These are phyloP conservation scores for Tretioscincus oriximinensis DNA, from an alignment of 2,113 vertebrate genomes.

Conservation along the genomic window DNA sequence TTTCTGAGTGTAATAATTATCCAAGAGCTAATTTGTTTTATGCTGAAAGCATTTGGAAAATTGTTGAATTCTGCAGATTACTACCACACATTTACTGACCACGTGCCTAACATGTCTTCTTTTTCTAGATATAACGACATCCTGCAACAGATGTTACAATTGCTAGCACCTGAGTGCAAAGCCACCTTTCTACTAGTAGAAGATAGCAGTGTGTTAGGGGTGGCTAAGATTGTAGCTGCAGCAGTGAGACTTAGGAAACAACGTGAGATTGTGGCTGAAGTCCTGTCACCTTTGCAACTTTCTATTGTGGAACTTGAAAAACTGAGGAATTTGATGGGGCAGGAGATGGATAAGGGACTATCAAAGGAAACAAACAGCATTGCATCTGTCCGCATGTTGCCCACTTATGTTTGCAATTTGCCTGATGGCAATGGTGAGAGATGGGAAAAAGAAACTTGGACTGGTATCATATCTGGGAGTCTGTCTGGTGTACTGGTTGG, in stretches of 20 bases:
- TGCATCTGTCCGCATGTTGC: slow-evolving; percentile 74
- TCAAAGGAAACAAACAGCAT: slow-evolving; percentile 1
- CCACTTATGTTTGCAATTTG: slow-evolving; percentile 63
- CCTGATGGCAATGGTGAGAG: slow-evolving; percentile 73
- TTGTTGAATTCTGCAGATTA: background rate
- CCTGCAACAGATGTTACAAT: slow-evolving; percentile 62
- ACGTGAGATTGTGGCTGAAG: slow-evolving; percentile 37
- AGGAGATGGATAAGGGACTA: slow-evolving; percentile 74
- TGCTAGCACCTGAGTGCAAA: slow-evolving; percentile 73
- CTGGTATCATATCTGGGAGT: background rate
- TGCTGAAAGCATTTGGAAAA: no score
- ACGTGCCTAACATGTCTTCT: slow-evolving; percentile 2
- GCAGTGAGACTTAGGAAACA: slow-evolving; percentile 64
- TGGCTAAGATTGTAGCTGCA: slow-evolving; percentile 82
- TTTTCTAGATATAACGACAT: slow-evolving; percentile 70
- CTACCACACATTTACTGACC: accelerated
- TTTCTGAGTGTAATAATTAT: no score
- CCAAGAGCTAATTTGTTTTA: no score
- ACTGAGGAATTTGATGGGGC: slow-evolving; percentile 67
- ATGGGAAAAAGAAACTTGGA: background rate
- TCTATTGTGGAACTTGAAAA: background rate
- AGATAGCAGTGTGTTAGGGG: slow-evolving; percentile 77
- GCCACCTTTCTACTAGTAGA: slow-evolving; percentile 69
- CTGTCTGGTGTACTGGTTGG: no score
- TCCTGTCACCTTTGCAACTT: slow-evolving; percentile 67